Base-by-base conservation (phyloP, 92 coral and sea anemone genomes). In the Epizoanthus rinbou region DNA sequence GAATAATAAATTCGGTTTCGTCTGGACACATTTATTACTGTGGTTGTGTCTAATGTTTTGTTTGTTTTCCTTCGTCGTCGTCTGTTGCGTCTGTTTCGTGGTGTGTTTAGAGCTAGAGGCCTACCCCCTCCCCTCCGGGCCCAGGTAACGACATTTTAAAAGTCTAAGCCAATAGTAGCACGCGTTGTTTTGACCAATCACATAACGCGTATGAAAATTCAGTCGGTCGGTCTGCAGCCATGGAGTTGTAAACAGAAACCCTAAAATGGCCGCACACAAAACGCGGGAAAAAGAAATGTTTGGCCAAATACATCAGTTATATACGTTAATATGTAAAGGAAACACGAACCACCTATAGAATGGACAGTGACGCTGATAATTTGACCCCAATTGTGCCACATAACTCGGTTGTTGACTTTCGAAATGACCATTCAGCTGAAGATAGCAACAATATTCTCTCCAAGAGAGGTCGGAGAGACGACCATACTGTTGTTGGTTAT, bases 361-460 rank as follows among this genome's bases (percentile, higher is more conserved):
- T 93, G 98, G 98, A 91, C 47, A 64, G 90, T 76, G 95, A 93
- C 68, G 80, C 88, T 33, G 95, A 93, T 39, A 94, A 93, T 58
- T 35, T 89, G 23, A 93, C 87, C 67, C 98, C 98, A 5, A 21
- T 93, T 64, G 98, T 93, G 8, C 98, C 98, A 18, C 94, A 93
- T 79, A 93, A 93, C 84, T 93, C 98, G 37, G 88, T 86, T 72
- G 82, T 78, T 43, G 82, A 78, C 54, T 78, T 78, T 78, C 82
- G 71, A 16, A 78, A 78, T 78, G 71, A 68, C 71, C 57, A 54
- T 60, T 22, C 87, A 74, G 86, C 90, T 74, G 85, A 90, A 14
- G 86, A 90, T 15, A 82, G 84, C 64, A 84, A 69, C 57, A 62
- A 60, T 33, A 86, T 73, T 62, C 52, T 85, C 74, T 57, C 81